Conservation (phyloP, 1,140 invertebrate genomes). For the Bombus affinis region DNA sequence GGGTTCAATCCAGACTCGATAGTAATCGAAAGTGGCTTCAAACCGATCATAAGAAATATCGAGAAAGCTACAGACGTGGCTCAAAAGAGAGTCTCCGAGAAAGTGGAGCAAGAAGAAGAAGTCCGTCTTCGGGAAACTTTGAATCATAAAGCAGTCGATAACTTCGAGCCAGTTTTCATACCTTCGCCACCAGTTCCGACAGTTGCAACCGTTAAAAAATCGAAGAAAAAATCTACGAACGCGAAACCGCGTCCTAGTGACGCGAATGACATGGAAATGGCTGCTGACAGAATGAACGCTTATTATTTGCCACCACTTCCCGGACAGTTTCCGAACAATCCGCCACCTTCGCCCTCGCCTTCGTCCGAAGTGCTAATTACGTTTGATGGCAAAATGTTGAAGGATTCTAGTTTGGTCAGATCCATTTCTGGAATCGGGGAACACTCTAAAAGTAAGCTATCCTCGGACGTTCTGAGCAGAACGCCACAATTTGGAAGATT, state of each 20-base stretch:
- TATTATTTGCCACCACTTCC: constrained; percentile 86
- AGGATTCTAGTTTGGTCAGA: constrained; percentile 85
- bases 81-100: constrained; percentile 80
- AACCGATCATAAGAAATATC: constrained; percentile 88
- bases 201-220: constrained; percentile 81
- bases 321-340: constrained; percentile 50
- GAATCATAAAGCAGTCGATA: constrained; percentile 78
- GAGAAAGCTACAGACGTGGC: constrained; percentile 74
- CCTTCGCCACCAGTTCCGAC: constrained; percentile 87
- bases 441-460: constrained; percentile 74
- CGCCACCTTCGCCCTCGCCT: constrained; percentile 60
- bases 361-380: constrained; percentile 85
- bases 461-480: constrained; percentile 83
- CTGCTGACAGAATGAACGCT: constrained; percentile 87
- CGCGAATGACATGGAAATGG: constrained; percentile 84
- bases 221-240: constrained; percentile 76
- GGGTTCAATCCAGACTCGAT: constrained; percentile 91
- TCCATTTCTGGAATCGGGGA: constrained; percentile 81
- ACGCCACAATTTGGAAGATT: constrained; percentile 88
- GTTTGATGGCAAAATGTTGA: constrained; percentile 88
- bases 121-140: constrained; percentile 73
- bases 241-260: constrained; percentile 66
- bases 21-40: constrained; percentile 92
- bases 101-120: constrained; percentile 52
- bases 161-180: constrained; percentile 89